These are phyloP conservation scores for Nothura maculosa DNA, from an alignment of 2,797 vertebrate genomes.

Conservation along the genomic window DNA sequence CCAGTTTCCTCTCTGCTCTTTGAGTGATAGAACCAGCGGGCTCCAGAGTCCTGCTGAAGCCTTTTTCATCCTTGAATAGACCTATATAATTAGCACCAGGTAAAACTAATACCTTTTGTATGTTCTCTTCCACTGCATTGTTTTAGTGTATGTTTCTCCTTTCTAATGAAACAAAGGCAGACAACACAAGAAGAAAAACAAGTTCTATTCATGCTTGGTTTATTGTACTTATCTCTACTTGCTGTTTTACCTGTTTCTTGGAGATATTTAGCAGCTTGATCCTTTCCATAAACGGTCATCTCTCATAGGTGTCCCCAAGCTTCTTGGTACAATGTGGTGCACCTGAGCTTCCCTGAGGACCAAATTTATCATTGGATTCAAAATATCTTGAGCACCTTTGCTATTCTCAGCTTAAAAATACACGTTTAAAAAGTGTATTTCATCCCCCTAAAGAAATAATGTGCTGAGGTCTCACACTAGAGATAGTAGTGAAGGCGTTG, in stretches of 20 bases:
- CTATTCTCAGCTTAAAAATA: neutral
- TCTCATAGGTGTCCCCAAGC: neutral
- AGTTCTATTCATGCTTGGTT: neutral
- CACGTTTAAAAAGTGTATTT: neutral
- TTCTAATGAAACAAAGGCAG: neutral
- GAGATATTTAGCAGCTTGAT: neutral
- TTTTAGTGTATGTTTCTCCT: neutral
- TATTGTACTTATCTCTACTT: neutral
- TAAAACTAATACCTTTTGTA: neutral
- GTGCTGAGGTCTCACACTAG: neutral
- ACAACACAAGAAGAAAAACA: neutral
- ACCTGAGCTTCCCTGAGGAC: neutral
- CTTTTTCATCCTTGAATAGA: neutral
- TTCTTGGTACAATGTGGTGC: fast-evolving
- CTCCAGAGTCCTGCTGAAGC: neutral
- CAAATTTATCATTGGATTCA: neutral
- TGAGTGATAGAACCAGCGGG: neutral
- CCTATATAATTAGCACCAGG: neutral
- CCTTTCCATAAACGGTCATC: neutral
- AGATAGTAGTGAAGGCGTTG: neutral
- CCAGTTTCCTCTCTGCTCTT: neutral
- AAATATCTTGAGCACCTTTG: neutral
- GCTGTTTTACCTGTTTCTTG: neutral
- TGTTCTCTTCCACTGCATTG: neutral
- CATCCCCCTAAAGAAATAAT: neutral